Conservation (phyloP, 2,113 vertebrate genomes). For the Riparia riparia region DNA sequence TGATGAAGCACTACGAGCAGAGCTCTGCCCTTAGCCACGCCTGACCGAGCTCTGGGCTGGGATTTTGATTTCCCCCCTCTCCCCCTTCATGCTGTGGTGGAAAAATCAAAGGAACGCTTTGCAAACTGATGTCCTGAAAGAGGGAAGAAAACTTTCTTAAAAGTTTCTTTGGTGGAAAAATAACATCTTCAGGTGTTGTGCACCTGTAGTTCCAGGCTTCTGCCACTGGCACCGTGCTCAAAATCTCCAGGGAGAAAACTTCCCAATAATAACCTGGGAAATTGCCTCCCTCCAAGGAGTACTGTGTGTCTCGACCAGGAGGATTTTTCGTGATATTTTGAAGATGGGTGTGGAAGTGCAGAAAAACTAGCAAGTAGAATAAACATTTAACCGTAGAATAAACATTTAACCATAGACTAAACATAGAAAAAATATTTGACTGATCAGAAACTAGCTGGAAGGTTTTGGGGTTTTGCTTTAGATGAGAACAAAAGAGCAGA, state of each 20-base stretch:
- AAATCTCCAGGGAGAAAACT: not conserved
- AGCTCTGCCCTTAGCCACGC: not conserved
- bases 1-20: not conserved
- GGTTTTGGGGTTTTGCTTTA: not conserved
- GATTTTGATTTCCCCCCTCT: fast-evolving
- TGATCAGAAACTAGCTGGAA: not conserved
- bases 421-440: not conserved
- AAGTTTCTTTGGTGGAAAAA: not conserved
- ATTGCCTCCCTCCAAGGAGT: not conserved
- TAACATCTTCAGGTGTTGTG: not conserved
- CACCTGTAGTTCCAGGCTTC: not conserved
- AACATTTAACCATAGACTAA: not conserved
- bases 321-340: not conserved
- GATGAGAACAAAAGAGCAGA: not conserved
- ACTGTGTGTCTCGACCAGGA: not conserved
- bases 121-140: not conserved
- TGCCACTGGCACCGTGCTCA: not conserved
- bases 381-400: not conserved
- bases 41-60: fast-evolving
- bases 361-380: not conserved
- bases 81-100: not conserved
- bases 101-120: not conserved
- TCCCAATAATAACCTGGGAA: not conserved
- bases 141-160: not conserved
- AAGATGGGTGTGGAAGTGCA: not conserved